These are phyloP conservation scores for Corbicula japonica DNA, from an alignment of 2,888 invertebrate genomes.

Conservation along the genomic window DNA sequence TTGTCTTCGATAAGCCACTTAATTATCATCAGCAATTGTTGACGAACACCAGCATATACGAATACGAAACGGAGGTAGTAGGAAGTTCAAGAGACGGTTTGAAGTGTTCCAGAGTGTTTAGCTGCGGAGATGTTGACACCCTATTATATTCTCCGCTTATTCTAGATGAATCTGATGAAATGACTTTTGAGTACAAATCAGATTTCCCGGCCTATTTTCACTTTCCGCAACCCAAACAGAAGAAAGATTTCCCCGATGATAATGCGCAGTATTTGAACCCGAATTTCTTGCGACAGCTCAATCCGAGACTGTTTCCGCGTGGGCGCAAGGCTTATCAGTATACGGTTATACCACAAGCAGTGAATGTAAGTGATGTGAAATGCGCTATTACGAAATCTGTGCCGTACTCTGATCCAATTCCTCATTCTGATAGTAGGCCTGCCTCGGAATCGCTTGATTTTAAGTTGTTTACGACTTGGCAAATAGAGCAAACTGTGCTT, in stretches of 20 bases:
- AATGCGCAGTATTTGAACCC: conserved; percentile 22
- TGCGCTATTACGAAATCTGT: conserved; percentile 11
- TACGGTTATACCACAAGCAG: neutral
- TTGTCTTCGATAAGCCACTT: neutral
- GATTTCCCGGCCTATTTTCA: conserved; percentile 15
- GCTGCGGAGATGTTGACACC: conserved; percentile 21
- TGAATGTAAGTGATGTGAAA: neutral
- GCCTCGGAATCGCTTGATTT: neutral
- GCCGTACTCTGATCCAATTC: conserved; percentile 9
- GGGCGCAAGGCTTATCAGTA: neutral
- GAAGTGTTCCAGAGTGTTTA: conserved; percentile 5
- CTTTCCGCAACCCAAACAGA: conserved; percentile 9
- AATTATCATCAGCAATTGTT: too few relatives aligned
- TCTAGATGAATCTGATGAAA: conserved; percentile 11
- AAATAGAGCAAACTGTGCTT: conserved; percentile 3
- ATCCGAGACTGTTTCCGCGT: neutral
- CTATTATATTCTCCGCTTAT: neutral
- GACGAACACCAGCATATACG: neutral
- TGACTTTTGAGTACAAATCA: conserved; percentile 20
- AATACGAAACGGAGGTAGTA: conserved; percentile 8
- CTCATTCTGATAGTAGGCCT: neutral
- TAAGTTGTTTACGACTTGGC: neutral
- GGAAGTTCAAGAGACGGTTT: conserved; percentile 32
- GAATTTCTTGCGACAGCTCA: neutral
- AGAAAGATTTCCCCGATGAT: neutral